Percentiles rank a stretch among this genome's conserved stretches.
Conservation (phyloP, 2,113 vertebrate genomes). For the Cinclus mexicanus region DNA sequence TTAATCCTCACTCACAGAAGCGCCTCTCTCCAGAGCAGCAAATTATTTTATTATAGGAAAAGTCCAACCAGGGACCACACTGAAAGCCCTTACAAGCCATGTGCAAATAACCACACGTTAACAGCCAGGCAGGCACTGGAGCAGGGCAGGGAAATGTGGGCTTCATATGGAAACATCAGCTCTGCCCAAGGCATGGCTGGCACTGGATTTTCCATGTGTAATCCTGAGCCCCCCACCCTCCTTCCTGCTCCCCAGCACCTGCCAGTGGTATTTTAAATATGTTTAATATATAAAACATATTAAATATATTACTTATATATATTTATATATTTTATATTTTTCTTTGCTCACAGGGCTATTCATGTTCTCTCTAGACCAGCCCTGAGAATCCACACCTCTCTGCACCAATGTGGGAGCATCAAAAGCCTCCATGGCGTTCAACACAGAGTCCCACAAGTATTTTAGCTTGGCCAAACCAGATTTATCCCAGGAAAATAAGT, state of each 20-base stretch:
- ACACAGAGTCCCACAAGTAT: neutral
- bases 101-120: neutral
- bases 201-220: neutral
- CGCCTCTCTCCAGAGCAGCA: neutral
- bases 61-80: neutral
- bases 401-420: neutral
- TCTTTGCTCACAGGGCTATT: rapidly evolving
- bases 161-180: neutral
- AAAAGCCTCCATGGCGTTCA: neutral
- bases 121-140: neutral
- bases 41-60: slow-evolving; percentile 12
- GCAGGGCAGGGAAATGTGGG: neutral
- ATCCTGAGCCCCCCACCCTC: neutral
- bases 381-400: neutral
- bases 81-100: neutral
- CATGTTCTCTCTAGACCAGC: rapidly evolving
- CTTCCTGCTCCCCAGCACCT: neutral
- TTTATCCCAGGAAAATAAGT: neutral
- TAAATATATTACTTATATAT: too few species aligned
- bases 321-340: too few species aligned
- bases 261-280: too few species aligned
- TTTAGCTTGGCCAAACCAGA: neutral
- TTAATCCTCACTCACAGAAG: neutral
- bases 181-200: neutral
- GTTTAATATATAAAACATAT: too few species aligned